Evolutionary conservation across 2,113 vertebrate genomes (phyloP), one percentile per base, ranked within the genome.

Genomic region (Sprattus sprattus): DNA sequence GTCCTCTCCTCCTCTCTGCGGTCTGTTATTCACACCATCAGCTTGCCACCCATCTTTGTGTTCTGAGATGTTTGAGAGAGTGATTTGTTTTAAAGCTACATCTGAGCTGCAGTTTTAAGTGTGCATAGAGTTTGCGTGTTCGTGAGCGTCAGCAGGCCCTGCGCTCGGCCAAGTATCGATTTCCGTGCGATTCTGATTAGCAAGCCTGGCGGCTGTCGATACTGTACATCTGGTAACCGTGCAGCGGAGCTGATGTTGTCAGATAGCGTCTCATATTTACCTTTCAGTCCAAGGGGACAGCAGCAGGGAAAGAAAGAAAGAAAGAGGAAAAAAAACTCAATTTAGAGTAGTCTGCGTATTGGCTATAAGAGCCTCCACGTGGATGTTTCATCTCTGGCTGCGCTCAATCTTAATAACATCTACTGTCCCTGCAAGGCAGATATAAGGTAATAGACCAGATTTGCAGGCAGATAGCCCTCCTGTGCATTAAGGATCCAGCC

Each of bases 141-240:
- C 4, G 54, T 22, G 64, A 28, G 13, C 71, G 13, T 16, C 13
- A 39, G 54, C 28, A 15, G 4, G 28, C 81, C 54, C 86, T 89
- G 90, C 88, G 90, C 91, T 84, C 85, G 84, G 92, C 92, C 90
- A 92, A 86, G 85, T 92, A 95, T 94, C 91, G 94, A 94, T 94
- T 94, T 93, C 87, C 83, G 91, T 89, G 91, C 92, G 90, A 92
- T 94, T 94, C 89, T 93, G 92, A 94, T 94, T 92, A 94, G 92
- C 50, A 92, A 86, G 28, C 71, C 71, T 11, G 10, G 71, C 3
- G 71, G 32, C 71, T 78, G 71, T 78, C 71, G 13, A 78, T 78
- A 78, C 71, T 78, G 71, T 44, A 78, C 71, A 78, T 78, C 71
- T 39, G 25, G 32, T 39, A 78, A 78, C 9, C 11, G 28, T 5